Evolutionary conservation across 2,888 invertebrate genomes (phyloP).

Genomic region (Acanthosepion pharaonis): DNA sequence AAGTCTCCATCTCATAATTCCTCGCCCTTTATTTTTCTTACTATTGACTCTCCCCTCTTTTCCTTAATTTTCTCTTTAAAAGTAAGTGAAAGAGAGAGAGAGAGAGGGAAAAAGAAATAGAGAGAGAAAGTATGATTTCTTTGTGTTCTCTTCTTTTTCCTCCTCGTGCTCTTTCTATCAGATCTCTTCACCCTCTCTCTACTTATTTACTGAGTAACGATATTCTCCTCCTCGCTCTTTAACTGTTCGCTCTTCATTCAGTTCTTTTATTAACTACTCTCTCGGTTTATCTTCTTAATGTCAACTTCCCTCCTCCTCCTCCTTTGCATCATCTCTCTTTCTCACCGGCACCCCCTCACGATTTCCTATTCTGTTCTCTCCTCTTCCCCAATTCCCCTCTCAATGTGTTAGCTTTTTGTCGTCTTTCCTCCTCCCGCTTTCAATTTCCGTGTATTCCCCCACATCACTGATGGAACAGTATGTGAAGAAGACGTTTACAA

Average conservation of each 20-base stretch:
- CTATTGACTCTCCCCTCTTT: background rate
- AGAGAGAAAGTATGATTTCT: background rate
- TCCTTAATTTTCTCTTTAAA: background rate
- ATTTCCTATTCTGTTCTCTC: background rate
- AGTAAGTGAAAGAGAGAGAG: background rate
- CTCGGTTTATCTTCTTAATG: background rate
- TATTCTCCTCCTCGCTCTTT: background rate
- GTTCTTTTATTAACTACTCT: background rate
- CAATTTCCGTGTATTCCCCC: background rate
- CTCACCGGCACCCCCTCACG: background rate
- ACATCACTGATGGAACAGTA: background rate
- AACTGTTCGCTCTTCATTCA: background rate
- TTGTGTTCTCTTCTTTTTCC: background rate
- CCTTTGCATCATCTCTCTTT: background rate
- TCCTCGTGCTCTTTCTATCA: too few relatives aligned
- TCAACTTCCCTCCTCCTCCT: background rate
- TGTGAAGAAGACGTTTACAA: constrained; percentile 11
- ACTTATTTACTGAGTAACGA: too few relatives aligned
- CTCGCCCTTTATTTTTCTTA: background rate
- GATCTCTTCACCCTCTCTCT: too few relatives aligned
- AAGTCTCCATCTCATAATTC: too few relatives aligned
- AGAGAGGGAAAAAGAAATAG: background rate
- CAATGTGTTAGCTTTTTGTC: background rate
- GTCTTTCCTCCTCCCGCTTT: background rate
- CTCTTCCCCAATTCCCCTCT: background rate